These are phyloP conservation scores for Teleopsis dalmanni DNA, from an alignment of 1,140 invertebrate genomes.

Conservation along the genomic window DNA sequence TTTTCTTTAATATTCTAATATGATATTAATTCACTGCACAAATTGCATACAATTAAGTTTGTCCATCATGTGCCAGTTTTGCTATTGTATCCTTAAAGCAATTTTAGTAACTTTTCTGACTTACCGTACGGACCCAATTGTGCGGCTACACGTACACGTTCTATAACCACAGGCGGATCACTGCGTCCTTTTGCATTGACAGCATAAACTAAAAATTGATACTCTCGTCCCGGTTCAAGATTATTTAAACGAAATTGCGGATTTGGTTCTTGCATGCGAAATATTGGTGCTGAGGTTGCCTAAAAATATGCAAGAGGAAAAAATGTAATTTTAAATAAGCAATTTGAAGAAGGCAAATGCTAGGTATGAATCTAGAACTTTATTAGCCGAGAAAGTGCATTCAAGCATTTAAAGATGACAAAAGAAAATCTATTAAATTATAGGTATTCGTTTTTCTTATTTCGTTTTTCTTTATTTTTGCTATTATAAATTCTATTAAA, in stretches of 20 bases:
- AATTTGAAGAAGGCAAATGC: background rate
- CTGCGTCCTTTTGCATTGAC: conserved; percentile 64
- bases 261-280: conserved; percentile 51
- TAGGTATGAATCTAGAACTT: background rate
- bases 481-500: no score
- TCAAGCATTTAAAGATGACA: background rate
- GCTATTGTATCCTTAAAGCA: no score
- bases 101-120: no score
- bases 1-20: no score
- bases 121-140: conserved; percentile 45
- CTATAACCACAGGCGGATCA: conserved; percentile 53
- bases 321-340: conserved; percentile 1
- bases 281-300: conserved; percentile 49
- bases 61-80: no score
- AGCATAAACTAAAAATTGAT: conserved; percentile 60
- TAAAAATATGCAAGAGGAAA: conserved; percentile 19
- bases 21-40: no score
- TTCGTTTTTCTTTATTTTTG: no score
- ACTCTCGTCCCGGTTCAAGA: conserved; percentile 58
- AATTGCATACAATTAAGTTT: no score
- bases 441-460: no score
- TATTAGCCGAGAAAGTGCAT: background rate
- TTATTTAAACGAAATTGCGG: conserved; percentile 59
- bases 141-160: conserved; percentile 50
- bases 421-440: no score